Evolutionary conservation across 2,888 invertebrate species (phyloP), one percentile per base, ranked within the genome.

Genomic region (Chrysolina oricalcia): DNA sequence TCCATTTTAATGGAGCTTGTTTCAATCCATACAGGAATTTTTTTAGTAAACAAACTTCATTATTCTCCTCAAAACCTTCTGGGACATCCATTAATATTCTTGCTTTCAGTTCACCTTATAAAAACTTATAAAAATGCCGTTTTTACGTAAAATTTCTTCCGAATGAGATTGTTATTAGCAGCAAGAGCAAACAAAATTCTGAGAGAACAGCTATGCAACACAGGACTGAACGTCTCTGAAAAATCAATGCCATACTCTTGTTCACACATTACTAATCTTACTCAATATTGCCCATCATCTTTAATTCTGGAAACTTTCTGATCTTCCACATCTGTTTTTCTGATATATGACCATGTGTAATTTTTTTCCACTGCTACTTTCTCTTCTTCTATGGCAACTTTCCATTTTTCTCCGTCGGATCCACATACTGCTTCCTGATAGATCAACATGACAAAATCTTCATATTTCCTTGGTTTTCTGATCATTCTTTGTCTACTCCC

Each of bases 381-480:
- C 70, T 82, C 78, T 70, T 82, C 75, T n/a, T 78, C 35, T 40
- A 81, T 81, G n/a, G 81, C 83, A 59, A 53, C 68, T 17, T 70
- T 72, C 83, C 81, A 82, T 17, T 75, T 66, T 17, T 69, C 21
- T 50, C 70, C 56, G 40, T 82, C 74, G 40, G 48, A 21, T 27
- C 74, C 69, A 5, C 27, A 72, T n/a, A 77, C 67, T 46, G 81
- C 81, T 70, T 82, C 80, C 41, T 77, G 50, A 66, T 74, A 82
- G 27, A 71, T 80, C 43, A 73, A 40, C 35, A 74, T 23, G 23
- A 48, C 65, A 43, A 23, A 65, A 23, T 65, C 23, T 21, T 65
- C 65, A 21, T 65, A 48, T 65, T 65, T 46, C n/a, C 15, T 65
- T 0, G 48, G 65, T 21, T n/a, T 48, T 21, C 19, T 43, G 2